Evolutionary conservation across 2,888 invertebrate genomes (phyloP), one percentile per base, ranked within the genome.

Genomic region (Myathropa florea): DNA sequence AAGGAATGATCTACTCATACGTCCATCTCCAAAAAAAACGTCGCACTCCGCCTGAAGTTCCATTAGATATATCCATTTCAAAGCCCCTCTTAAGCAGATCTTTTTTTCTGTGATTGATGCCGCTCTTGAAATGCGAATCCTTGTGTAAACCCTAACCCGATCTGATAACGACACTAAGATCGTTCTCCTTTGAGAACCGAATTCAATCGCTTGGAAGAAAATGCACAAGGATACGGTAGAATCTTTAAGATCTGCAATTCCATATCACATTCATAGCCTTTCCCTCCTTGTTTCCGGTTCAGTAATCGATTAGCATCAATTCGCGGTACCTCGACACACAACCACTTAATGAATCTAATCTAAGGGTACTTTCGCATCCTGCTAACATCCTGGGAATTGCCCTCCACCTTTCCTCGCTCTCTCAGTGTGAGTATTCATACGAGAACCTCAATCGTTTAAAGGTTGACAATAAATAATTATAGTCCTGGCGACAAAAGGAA

Each of bases 381-480:
- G 33, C 55, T 21, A 30, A 65, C 70, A 77, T 85, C 82, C 85
- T 85, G 85, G 82, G 85, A 85, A 85, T 82, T 82, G 82, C 18
- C 46, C 14, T 4, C 14, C 39, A 3, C 1, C 39, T 67, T 33
- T 21, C 36, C 64, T 26, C 65, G 53, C 39, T 59, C 57, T 30
- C 23, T 21, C n/a, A 57, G 64, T 24, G 14, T n/a, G 39, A 14
- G 39, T n/a, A 46, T 46, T n/a, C 39, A 46, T 46, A 46, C 39
- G 46, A 18, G 53, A 6, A 68, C 86, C 86, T 86, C 78, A 75
- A 79, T 71, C 78, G 78, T 75, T 83, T 86, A 86, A 18, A 75
- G 83, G 86, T 86, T 86, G 83, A 86, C 86, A 86, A 86, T 86
- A 83, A 78, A 86, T 83, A 86, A 86, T 86, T 86, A 86, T 83